A percentile compares a stretch with the other conserved stretches of the same genome.
These are phyloP conservation scores for Trichomalopsis sarcophagae DNA, from an alignment of 1,140 invertebrate genomes.

Conservation along the genomic window DNA sequence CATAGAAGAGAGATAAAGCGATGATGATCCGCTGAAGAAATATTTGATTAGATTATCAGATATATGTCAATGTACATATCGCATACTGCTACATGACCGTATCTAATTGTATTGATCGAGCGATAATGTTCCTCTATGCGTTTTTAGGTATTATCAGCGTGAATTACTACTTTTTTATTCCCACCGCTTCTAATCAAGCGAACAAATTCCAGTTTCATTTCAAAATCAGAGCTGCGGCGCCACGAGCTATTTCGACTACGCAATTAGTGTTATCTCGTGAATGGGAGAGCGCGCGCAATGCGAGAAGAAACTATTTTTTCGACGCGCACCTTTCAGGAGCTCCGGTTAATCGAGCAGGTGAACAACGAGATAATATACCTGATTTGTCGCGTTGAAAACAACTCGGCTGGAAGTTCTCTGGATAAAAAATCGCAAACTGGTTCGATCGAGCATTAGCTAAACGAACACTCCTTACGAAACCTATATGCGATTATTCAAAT, in stretches of 20 bases:
- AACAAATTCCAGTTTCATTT: slow-evolving; percentile 6
- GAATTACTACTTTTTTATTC: neutral
- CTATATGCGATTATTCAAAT: neutral
- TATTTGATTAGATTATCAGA: slow-evolving; percentile 32
- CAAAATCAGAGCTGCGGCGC: neutral
- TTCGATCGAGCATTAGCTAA: neutral
- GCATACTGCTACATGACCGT: no score
- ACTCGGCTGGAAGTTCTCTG: neutral
- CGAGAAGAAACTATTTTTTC: neutral
- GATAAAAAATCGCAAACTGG: neutral
- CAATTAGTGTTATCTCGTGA: neutral
- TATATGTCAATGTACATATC: neutral
- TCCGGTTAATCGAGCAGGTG: neutral
- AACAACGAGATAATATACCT: neutral
- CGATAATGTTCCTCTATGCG: neutral
- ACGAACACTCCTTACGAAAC: neutral
- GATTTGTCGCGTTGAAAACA: neutral
- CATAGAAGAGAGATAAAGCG: neutral
- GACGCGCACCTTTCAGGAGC: neutral
- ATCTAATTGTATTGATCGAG: no score
- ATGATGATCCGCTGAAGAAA: neutral
- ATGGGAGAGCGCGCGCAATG: neutral
- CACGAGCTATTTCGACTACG: neutral
- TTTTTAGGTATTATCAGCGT: neutral
- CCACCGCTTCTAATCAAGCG: slow-evolving; percentile 1